Base-by-base conservation (phyloP, 2,888 invertebrate genomes). In the Apamea crenata region DNA sequence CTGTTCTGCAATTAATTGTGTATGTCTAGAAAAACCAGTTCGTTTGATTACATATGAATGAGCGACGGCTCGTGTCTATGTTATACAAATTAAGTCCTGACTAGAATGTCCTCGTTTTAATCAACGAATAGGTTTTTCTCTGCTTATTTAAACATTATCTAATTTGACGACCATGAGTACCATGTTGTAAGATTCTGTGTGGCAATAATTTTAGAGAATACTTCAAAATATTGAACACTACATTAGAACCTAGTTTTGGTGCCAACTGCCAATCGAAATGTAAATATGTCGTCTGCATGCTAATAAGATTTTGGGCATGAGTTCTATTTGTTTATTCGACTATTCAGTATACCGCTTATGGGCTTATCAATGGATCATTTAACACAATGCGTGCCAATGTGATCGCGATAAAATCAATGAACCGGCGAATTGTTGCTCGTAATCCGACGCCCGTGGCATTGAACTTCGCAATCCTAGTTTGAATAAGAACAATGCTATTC, bases 361-460 rank as follows among this genome's bases (percentile, higher is more conserved):
- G 87, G 69, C 87, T 88, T 92, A 91, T 91, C 90, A 91, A 94
- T 93, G 93, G 92, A 91, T 94, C 93, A 91, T 94, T 95, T 93
- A 95, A 94, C 93, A 93, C 93, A 91, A 90, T 93, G 93, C 92
- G 93, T 93, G 93, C 93, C 91, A 93, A 94, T 93, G 93, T 91
- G 92, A 91, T 94, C 91, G 91, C 92, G 93, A 94, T 94, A 91
- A 92, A 94, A 94, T 92, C 93, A 94, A 92, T 94, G 92, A 92
- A 93, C 93, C 92, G 91, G 77, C 88, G 88, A 92, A 95, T 92
- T 88, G 92, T 93, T 94, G 91, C 93, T 93, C 93, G 92, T 92
- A 93, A 94, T 92, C 91, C 84, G 88, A 93, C 90, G 93, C 91
- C 89, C 91, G 91, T 93, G 95, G 93, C 95, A 95, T 95, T 96